These are phyloP conservation scores for Drosophila aff. DNA, from an alignment of 1,140 invertebrate species.

Conservation along the genomic window DNA sequence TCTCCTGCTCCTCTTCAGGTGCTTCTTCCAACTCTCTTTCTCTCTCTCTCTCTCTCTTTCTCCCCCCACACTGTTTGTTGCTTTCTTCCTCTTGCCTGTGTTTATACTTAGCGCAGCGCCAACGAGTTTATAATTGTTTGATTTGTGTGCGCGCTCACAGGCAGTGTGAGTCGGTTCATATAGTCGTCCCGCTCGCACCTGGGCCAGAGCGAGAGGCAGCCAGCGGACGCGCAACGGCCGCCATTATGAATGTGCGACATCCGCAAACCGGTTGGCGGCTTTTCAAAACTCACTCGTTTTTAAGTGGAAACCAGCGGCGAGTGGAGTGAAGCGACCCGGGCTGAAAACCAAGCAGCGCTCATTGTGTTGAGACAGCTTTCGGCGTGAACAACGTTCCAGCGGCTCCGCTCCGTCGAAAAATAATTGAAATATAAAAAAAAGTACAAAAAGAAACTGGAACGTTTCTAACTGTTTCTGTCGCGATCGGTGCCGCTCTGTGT, in stretches of 20 bases:
- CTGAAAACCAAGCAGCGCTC: slow-evolving; percentile 53
- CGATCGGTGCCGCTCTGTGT: slow-evolving; percentile 21
- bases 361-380: slow-evolving; percentile 82
- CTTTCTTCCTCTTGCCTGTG: slow-evolving; percentile 48
- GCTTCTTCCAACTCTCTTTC: slow-evolving; percentile 1
- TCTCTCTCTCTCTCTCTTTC: slow-evolving; percentile 2
- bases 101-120: slow-evolving; percentile 40
- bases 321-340: slow-evolving; percentile 35
- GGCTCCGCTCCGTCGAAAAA: slow-evolving; percentile 33
- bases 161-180: background rate
- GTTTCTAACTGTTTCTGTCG: slow-evolving; percentile 36
- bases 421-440: slow-evolving; percentile 12
- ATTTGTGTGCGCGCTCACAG: slow-evolving; percentile 61
- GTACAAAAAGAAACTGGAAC: slow-evolving; percentile 28
- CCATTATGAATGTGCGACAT: slow-evolving; percentile 78
- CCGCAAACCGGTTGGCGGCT: slow-evolving; percentile 71
- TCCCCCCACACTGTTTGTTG: slow-evolving; percentile 58
- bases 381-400: slow-evolving; percentile 80
- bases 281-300: slow-evolving; percentile 59
- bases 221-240: slow-evolving; percentile 54
- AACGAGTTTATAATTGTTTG: slow-evolving; percentile 69
- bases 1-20: background rate
- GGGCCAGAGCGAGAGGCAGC: slow-evolving; percentile 20
- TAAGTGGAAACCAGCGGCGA: slow-evolving; percentile 45
- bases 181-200: slow-evolving; percentile 50